Evolutionary conservation across 2,888 invertebrate species (phyloP), one percentile per base, ranked within the genome.

Genomic region (Caenorhabditis wallacei): DNA sequence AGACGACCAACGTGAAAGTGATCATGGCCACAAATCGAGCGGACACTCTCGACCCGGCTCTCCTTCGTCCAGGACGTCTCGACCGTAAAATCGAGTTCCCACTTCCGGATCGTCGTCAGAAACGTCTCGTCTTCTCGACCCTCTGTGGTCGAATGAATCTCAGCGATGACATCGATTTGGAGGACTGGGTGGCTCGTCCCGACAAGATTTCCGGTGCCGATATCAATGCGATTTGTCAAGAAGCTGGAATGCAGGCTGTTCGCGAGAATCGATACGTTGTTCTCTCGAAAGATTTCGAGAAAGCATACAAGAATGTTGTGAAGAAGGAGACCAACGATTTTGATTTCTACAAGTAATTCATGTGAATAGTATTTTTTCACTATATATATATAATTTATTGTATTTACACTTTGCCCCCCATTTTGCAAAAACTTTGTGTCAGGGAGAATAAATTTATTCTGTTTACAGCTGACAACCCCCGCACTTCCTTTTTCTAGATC

Each of bases 231-330:
- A 99, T 99, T 92, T 98, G 98, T 92, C 99, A 99, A 93, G 99
- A 99, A 93, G 99, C 99, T 82, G 99, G 99, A 88, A 99, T 99
- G 99, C 98, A 99, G 92, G 99, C 99, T 2, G 98, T 99, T 0
- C 94, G 99, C 78, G 99, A 99, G 93, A 99, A 99, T 94, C 95
- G 99, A 90, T 98, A 99, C 93, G 97, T 99, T 88, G 98, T 99
- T 3, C 94, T 99, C 72, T 96, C 97, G 8, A 30, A 30, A 8
- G 30, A 30, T 30, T 30, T 30, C 30, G 30, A 30, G 30, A 30
- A 30, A 30, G 8, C 98, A 46, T 99, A 99, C 94, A 99, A 99
- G 92, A 98, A 98, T 92, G 98, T 98, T 92, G 97, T 97, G 92
- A 98, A 98, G 94, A 99, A 99, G 92, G 98, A 99, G 93, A 98